Evolutionary conservation across 2,113 vertebrate species (phyloP).

Genomic region (Tympanuchus pallidicinctus): DNA sequence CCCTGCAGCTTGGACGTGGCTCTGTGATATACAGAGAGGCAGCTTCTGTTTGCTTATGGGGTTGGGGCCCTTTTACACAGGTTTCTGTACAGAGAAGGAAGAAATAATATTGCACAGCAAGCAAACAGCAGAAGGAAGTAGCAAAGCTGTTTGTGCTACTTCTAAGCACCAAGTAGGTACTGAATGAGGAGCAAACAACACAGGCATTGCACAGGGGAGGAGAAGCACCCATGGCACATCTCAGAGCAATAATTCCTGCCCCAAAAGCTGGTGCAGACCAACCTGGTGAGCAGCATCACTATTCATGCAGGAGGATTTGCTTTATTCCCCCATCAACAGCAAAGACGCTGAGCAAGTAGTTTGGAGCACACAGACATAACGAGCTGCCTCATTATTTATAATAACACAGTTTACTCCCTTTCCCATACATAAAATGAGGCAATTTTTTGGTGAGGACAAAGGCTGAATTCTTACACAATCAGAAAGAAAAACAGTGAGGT

Average conservation of each 20-base stretch:
- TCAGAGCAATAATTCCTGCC: neutral
- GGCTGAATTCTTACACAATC: neutral
- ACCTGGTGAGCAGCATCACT: neutral
- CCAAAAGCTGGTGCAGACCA: neutral
- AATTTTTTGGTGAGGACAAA: neutral
- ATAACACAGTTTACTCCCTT: neutral
- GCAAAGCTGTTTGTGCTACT: neutral
- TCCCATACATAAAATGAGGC: neutral
- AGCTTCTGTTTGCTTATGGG: neutral
- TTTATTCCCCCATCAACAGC: neutral
- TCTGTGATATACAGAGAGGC: neutral
- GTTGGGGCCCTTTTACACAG: neutral
- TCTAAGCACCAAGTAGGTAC: neutral
- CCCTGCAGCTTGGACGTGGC: neutral
- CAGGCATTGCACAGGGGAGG: too few species aligned
- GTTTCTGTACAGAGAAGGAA: neutral
- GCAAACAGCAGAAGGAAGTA: neutral
- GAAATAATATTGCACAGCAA: neutral
- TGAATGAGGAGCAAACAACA: neutral
- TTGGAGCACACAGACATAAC: neutral
- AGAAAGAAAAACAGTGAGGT: neutral
- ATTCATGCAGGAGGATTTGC: neutral
- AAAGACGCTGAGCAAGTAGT: conserved; percentile 11
- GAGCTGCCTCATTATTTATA: conserved; percentile 38
- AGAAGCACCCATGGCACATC: too few species aligned